phyloP scores from a whole-genome alignment of 2,113 vertebrate species.

The Odocoileus hemionus region DNA sequence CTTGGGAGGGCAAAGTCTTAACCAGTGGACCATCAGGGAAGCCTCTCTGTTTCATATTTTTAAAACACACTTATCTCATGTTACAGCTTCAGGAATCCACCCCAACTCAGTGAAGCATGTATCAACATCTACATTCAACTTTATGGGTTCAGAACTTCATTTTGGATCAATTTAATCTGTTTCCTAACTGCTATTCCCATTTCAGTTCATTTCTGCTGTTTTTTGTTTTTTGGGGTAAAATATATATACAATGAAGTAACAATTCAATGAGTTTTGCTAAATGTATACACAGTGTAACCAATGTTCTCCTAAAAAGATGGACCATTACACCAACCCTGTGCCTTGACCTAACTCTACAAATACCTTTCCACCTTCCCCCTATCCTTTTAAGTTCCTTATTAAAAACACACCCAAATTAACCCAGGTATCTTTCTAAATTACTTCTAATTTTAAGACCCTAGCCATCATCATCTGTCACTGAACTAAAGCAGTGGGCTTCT shows the following conservation, averaged over 20 bases:
- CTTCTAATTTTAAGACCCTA: background rate
- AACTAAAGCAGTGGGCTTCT: background rate
- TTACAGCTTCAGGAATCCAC: background rate
- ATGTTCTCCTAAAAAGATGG: background rate
- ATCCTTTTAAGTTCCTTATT: background rate
- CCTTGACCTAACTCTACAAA: background rate
- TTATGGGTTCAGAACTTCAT: background rate
- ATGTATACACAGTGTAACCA: background rate
- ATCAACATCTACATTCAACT: background rate
- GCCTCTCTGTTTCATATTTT: background rate
- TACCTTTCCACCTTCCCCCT: background rate
- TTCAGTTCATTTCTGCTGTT: background rate
- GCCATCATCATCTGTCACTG: background rate
- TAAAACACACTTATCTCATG: background rate
- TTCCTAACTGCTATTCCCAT: background rate
- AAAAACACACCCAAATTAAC: background rate
- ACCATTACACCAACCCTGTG: background rate
- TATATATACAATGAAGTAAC: background rate
- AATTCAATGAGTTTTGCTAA: background rate
- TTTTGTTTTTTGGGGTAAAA: background rate
- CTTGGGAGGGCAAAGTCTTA: background rate
- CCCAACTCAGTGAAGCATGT: background rate
- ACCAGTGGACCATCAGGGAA: background rate
- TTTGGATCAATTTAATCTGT: background rate
- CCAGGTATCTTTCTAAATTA: background rate